phyloP scores from a whole-genome alignment of 30 jellyfish, hydroid and myxozoan genomes.

The Aurelia aurita complex sp. Pacific region DNA sequence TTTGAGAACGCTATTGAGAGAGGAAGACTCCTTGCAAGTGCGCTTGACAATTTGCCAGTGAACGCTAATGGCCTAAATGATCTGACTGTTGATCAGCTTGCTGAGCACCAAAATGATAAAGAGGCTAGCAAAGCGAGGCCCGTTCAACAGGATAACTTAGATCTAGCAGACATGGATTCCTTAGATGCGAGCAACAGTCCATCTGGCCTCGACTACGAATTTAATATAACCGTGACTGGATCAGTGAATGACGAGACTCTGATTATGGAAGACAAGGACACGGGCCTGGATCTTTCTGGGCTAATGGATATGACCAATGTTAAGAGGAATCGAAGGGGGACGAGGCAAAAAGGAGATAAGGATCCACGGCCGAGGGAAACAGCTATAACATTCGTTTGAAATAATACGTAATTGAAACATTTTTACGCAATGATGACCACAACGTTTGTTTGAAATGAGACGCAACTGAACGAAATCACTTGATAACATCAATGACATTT shows the following conservation, averaged over 20 bases:
- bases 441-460: too few relatives aligned
- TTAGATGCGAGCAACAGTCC: neutral
- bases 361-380: constrained; percentile 25
- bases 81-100: neutral
- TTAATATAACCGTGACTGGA: constrained; percentile 55
- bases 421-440: too few relatives aligned
- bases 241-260: constrained; percentile 64
- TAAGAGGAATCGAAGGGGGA: constrained; percentile 8
- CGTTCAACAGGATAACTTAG: neutral
- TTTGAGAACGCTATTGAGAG: constrained; percentile 31
- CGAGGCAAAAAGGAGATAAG: constrained; percentile 39
- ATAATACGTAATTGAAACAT: too few relatives aligned
- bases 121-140: neutral
- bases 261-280: constrained; percentile 68
- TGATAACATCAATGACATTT: too few relatives aligned
- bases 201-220: constrained; percentile 1
- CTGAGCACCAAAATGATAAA: neutral
- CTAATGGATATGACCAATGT: constrained; percentile 46
- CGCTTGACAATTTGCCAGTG: neutral
- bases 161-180: neutral
- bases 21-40: neutral
- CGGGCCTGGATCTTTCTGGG: constrained; percentile 44
- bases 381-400: constrained; percentile 13
- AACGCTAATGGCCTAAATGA: too few relatives aligned
- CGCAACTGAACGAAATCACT: too few relatives aligned